Base-by-base conservation (phyloP, 2,113 vertebrate genomes). In the Ptilonorhynchus violaceus region DNA sequence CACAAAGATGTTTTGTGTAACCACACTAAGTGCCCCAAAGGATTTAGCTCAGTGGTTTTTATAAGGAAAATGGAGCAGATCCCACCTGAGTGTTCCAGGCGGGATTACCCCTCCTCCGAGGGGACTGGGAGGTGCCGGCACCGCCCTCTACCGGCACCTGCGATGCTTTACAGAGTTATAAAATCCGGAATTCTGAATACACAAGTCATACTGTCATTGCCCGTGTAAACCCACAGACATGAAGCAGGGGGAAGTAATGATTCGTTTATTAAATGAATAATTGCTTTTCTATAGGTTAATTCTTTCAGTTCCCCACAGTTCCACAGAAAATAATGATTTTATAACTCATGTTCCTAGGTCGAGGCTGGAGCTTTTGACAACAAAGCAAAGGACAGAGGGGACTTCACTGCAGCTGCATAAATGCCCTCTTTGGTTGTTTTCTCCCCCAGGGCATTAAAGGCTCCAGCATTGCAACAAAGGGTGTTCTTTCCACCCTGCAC, bases 161-260 rank as follows among this genome's bases (percentile, higher is more conserved):
- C 5, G 4, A 5, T 7, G 49, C n/a, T 8, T 8, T 30, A 4
- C 24, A 46, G 59, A 13, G 4, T 1, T 0, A 1, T 4, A 0
- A 19, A 42, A 5, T 1, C 15, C 16, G 56, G 23, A n/a, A 10
- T 13, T 14, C 33, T 0, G 7, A 49, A 7, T 21, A 15, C 47
- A 1, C 15, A 11, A 11, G 11, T 15, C 15, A 27, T 5, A 2
- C 0, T 6, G 5, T 27, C 46, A 12, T 11, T 9, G 39, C 35
- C 44, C 21, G 11, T 5, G 1, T 15, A 28, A 52, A 5, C 5
- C 7, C 19, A 12, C 31, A 3, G 22, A 21, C 6, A 8, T 1
- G 3, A 10, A 46, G 4, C 0, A 6, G 0, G 7, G 15, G 8
- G 1, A 25, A 16, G 7, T 6, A 33, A 8, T 2, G 0, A 25